A percentile compares a stretch with the other conserved stretches of the same genome.
phyloP scores from a whole-genome alignment of 2,113 vertebrate genomes.

The Helogale parvula region DNA sequence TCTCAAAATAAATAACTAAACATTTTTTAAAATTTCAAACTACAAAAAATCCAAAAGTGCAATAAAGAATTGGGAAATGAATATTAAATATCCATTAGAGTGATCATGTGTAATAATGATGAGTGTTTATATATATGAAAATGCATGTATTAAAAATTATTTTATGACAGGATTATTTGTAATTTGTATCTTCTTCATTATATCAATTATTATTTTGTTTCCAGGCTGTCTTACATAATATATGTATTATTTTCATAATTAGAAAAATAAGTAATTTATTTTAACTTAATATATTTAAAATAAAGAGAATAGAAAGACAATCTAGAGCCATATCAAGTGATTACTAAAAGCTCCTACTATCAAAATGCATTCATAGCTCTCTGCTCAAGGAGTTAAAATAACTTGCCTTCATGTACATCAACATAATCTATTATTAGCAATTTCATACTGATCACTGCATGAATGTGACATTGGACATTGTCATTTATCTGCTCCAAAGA shows the following conservation, averaged over 20 bases:
- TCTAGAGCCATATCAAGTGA: neutral
- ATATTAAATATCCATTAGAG: neutral
- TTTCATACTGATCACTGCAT: neutral
- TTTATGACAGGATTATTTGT: neutral
- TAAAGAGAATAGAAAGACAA: neutral
- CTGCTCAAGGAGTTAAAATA: conserved; percentile 12
- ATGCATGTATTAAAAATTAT: neutral
- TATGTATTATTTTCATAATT: neutral
- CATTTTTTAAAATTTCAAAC: neutral
- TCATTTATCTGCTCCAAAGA: neutral
- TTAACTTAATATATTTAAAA: neutral
- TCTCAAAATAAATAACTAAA: too few species aligned
- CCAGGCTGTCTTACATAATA: neutral
- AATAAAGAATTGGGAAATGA: neutral
- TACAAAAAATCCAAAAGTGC: neutral
- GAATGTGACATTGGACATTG: neutral
- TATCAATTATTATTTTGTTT: neutral
- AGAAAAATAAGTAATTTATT: neutral
- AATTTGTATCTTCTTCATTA: neutral
- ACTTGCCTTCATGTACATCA: neutral
- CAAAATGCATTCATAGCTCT: neutral
- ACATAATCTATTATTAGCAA: neutral
- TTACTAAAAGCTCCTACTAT: neutral
- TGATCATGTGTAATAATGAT: neutral
- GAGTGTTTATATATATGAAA: neutral